Base-by-base conservation (phyloP, 2,888 invertebrate species). In the Ctena decussata region DNA sequence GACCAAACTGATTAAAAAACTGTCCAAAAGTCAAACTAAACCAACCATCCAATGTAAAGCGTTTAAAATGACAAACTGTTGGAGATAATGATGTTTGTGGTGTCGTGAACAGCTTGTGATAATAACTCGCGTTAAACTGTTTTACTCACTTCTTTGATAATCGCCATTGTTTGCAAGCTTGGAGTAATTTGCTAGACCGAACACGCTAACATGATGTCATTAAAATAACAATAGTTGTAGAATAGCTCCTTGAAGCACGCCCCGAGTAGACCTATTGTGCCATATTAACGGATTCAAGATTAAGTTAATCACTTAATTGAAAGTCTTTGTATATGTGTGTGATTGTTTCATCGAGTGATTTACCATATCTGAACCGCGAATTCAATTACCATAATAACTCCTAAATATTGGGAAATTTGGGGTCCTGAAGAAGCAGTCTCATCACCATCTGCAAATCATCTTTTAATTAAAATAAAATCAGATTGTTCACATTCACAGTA, bases 181-280 rank as follows among this genome's bases (percentile, higher is more conserved):
- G 88, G 85, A 30, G 44, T 85, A 76, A 88, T 84, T 88, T 82
- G 77, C 84, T 80, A n/a, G 86, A 86, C 75, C 69, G 57, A 80
- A 88, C 88, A 46, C 80, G 85, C 70, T 84, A 72, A 72, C 80
- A 73, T 78, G 72, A 46, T 73, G 41, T 44, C 72, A 75, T 76
- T 75, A 75, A 73, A 24, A 39, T 60, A 53, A 0, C 75, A 53
- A 72, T 83, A 80, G 81, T 80, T 57, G 8, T 46, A 49, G 30
- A 37, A 35, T 21, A 35, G 6, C 8, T 24, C 15, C n/a, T 39
- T 69, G 73, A 21, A 39, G 46, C 65, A 69, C n/a, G 69, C 35
- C 69, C 74, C 72, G 83, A 80, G 80, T 84, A 84, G 60, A 18
- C 37, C 53, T 80, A 82, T 85, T 83, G 77, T 80, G 41, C 72